These are phyloP conservation scores for Hydrotaea diabolus DNA, from an alignment of 2,888 invertebrate species.

Conservation along the genomic window DNA sequence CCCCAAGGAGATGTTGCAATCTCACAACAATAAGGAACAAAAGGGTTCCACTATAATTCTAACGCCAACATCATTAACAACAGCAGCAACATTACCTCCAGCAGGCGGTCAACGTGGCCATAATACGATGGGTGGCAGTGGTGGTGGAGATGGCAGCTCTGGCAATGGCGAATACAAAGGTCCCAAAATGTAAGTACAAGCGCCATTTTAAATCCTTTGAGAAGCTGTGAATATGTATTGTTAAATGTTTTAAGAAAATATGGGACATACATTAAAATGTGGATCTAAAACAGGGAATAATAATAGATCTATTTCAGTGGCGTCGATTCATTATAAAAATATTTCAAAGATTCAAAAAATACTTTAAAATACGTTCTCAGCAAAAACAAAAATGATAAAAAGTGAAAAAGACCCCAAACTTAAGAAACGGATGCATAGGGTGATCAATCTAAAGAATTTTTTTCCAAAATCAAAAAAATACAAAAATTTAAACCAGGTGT, in stretches of 20 bases:
- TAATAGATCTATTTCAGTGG: too few species aligned
- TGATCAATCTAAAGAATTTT: too few species aligned
- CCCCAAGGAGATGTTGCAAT: slow-evolving; percentile 71
- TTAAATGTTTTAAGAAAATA: slow-evolving; percentile 3
- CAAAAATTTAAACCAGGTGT: too few species aligned
- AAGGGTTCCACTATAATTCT: slow-evolving; percentile 77
- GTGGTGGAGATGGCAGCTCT: neutral
- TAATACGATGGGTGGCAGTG: slow-evolving; percentile 43
- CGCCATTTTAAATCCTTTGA: slow-evolving; percentile 26
- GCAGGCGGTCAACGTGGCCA: slow-evolving; percentile 64
- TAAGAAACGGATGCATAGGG: too few species aligned
- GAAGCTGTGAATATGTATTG: neutral
- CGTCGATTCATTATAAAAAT: too few species aligned
- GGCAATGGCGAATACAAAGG: slow-evolving; percentile 74
- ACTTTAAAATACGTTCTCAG: too few species aligned
- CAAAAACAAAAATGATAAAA: too few species aligned
- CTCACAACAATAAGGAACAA: slow-evolving; percentile 68
- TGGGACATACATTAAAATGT: neutral
- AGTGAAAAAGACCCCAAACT: too few species aligned
- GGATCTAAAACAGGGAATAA: too few species aligned
- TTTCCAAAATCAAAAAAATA: too few species aligned
- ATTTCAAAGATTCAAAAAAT: too few species aligned
- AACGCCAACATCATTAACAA: slow-evolving; percentile 78
- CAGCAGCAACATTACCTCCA: slow-evolving; percentile 72
- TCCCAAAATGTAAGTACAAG: slow-evolving; percentile 77